phyloP scores from a whole-genome alignment of 2,113 vertebrate genomes.

The Microtus oregoni region DNA sequence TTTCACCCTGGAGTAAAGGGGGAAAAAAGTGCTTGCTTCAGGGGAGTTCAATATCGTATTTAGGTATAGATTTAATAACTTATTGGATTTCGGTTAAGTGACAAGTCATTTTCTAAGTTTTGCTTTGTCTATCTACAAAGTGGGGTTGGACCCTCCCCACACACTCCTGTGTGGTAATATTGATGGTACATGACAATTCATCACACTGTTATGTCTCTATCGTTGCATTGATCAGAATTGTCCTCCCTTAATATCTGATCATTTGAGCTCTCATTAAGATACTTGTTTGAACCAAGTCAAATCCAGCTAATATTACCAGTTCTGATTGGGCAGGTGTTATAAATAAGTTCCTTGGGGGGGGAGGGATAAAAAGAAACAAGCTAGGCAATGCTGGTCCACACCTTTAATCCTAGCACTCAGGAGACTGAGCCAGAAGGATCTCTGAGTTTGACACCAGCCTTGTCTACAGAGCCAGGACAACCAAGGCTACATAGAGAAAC shows the following conservation, averaged over 20 bases:
- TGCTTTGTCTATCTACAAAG: background rate
- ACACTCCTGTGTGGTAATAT: background rate
- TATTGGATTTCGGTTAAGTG: background rate
- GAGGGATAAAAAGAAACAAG: background rate
- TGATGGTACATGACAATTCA: background rate
- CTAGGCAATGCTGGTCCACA: background rate
- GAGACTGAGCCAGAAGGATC: background rate
- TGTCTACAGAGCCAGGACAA: background rate
- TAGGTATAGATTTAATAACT: background rate
- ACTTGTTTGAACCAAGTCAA: background rate
- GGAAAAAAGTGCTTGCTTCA: background rate
- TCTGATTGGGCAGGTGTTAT: background rate
- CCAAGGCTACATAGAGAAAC: background rate
- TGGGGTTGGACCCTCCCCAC: background rate
- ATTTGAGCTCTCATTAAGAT: background rate
- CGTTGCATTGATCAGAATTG: background rate
- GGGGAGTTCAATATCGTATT: background rate
- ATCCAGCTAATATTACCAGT: background rate
- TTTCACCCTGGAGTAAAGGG: background rate
- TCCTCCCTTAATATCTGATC: background rate
- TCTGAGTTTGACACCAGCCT: background rate
- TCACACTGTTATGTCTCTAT: background rate
- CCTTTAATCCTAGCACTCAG: background rate
- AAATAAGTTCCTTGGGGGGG: background rate
- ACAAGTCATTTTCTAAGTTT: background rate